Evolutionary conservation across 1,140 invertebrate genomes (phyloP), one percentile per base, ranked within the genome.

Genomic region (Heliconius congener): DNA sequence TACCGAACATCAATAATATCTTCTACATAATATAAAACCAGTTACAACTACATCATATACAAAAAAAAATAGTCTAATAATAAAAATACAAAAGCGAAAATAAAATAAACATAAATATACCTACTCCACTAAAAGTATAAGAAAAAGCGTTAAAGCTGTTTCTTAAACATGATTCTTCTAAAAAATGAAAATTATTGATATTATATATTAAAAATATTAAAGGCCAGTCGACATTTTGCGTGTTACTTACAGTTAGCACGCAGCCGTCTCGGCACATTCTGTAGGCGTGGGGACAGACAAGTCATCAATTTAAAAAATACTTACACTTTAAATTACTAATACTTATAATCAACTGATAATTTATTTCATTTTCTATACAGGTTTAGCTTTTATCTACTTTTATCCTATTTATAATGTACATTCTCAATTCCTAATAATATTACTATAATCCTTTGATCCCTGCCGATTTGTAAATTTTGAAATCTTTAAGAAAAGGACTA

Each of bases 181-280:
- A 19, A 52, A 52, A 19, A 52, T 52, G 50, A 6, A 52, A 52
- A 52, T 6, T 52, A 52, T 19, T 19, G 6, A 19, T 46, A 37
- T 46, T 46, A 52, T 8, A 19, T 19, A 52, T 8, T 8, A 52
- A 52, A 52, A 52, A 52, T 19, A 52, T 52, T 52, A 19, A 52
- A 66, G 60, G 60, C 60, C 23, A 66, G 60, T 16, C 27, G 60
- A 27, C 60, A 66, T 66, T 66, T 30, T 66, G 60, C 60, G 60
- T 30, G 83, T 84, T 92, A 94, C 92, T 92, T 90, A 94, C 92
- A 83, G 86, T 88, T 86, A 82, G 81, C 81, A 90, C 82, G 88
- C 85, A 83, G 87, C 82, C 86, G 83, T 84, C 86, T 86, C 88
- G 83, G 81, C 87, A 85, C 89, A 89, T 78, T 78, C 86, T 52